Percentiles rank a stretch among this genome's conserved stretches.
phyloP scores from a whole-genome alignment of 1,140 invertebrate species.

The Mercenaria mercenaria region DNA sequence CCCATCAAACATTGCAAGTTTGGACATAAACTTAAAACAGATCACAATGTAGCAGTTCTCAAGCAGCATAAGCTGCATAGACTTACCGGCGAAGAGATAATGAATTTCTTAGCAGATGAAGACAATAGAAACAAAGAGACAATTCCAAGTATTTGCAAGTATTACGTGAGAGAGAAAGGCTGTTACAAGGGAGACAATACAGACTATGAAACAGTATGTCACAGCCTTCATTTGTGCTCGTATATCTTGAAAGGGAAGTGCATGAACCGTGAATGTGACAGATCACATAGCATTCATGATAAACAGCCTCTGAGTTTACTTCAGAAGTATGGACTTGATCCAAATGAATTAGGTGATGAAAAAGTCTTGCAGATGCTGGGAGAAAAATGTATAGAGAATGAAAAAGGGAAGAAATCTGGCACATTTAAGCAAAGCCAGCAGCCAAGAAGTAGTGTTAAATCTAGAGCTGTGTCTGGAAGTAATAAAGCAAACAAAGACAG shows the following conservation, averaged over 20 bases:
- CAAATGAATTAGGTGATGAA: conserved; percentile 49
- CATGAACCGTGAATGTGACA: conserved; percentile 41
- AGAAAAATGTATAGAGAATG: neutral
- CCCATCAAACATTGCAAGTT: conserved; percentile 50
- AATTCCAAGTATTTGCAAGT: conserved; percentile 53
- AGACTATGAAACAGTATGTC: conserved; percentile 50
- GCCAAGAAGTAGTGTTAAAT: neutral
- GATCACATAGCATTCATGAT: conserved; percentile 51
- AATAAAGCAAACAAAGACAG: neutral
- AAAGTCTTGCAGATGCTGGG: conserved; percentile 33
- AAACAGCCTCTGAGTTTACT: conserved; percentile 50
- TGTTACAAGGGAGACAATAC: conserved; percentile 62
- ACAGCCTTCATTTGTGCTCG: conserved; percentile 43
- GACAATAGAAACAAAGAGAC: conserved; percentile 60
- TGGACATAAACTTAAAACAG: conserved; percentile 64
- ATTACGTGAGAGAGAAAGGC: conserved; percentile 54
- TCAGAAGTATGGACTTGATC: conserved; percentile 49
- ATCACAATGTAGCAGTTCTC: conserved; percentile 47
- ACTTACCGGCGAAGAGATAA: conserved; percentile 53
- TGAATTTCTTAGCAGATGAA: conserved; percentile 38
- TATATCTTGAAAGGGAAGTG: conserved; percentile 33
- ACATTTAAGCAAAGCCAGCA: neutral
- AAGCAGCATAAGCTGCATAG: conserved; percentile 42
- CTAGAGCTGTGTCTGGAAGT: neutral
- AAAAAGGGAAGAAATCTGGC: neutral